A percentile compares a stretch with the other conserved stretches of the same genome.
Conservation (phyloP, 2,797 vertebrate species). For the Holocentrus rufus region DNA sequence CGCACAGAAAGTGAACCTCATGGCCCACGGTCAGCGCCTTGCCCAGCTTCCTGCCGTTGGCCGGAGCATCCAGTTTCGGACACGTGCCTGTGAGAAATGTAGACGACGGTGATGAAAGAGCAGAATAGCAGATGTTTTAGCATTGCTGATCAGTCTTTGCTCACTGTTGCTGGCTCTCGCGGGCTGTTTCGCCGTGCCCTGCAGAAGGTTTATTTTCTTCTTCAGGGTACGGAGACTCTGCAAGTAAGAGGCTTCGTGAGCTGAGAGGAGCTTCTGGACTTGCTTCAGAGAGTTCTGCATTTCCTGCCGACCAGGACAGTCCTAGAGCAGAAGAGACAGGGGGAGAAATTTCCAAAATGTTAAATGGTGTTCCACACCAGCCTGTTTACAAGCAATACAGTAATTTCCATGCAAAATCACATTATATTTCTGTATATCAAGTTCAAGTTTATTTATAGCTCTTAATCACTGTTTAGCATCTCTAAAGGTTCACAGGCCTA, state of each 20-base stretch:
- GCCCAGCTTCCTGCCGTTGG: slow-evolving; percentile 85
- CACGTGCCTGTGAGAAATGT: slow-evolving; percentile 80
- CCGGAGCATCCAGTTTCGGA: slow-evolving; percentile 74
- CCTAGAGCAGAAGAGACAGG: slow-evolving; percentile 69
- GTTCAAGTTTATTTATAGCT: too few relatives aligned
- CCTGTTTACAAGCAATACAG: background rate
- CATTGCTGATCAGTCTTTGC: slow-evolving; percentile 1
- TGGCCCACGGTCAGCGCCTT: slow-evolving; percentile 79
- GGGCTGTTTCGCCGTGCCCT: slow-evolving; percentile 71
- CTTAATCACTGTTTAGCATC: too few relatives aligned
- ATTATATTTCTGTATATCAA: background rate
- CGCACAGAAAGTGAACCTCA: slow-evolving; percentile 87
- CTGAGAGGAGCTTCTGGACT: slow-evolving; percentile 87
- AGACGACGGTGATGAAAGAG: background rate
- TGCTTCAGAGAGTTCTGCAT: slow-evolving; percentile 81
- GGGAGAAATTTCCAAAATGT: too few relatives aligned
- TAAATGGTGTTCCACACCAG: too few relatives aligned
- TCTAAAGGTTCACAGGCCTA: too few relatives aligned
- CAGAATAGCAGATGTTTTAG: slow-evolving; percentile 1
- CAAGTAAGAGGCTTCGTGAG: slow-evolving; percentile 85
- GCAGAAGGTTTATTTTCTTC: slow-evolving; percentile 87
- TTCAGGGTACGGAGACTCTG: slow-evolving; percentile 80
- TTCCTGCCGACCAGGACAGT: slow-evolving; percentile 83
- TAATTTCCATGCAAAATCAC: background rate
- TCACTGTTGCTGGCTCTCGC: slow-evolving; percentile 78